A percentile compares a stretch with the other conserved stretches of the same genome.
Evolutionary conservation across 2,888 invertebrate species (phyloP).

Genomic region (Pterostichus niger): DNA sequence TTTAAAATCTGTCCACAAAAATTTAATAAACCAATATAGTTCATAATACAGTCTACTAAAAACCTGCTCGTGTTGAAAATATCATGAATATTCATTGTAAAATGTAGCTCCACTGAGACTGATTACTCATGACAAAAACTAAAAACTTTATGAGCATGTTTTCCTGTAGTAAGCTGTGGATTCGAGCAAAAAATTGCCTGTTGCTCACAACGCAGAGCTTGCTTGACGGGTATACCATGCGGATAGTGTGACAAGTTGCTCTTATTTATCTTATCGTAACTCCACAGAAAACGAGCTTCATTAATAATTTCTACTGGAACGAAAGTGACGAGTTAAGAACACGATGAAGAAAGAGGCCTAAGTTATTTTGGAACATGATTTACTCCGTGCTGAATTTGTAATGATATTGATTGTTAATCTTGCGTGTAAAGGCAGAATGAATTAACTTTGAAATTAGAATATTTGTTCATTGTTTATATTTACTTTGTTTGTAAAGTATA

Average conservation of each 20-base stretch:
- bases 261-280: constrained; percentile 23
- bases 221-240: neutral
- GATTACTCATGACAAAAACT: constrained; percentile 41
- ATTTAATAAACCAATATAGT: constrained; percentile 21
- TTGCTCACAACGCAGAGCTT: constrained; percentile 25
- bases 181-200: constrained; percentile 14
- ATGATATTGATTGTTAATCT: constrained; percentile 27
- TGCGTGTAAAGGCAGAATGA: neutral
- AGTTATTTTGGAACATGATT: constrained; percentile 22
- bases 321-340: constrained; percentile 32
- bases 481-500: too few species aligned
- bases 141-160: constrained; percentile 16
- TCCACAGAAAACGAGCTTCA: neutral
- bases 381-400: neutral
- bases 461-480: too few species aligned
- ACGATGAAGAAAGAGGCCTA: constrained; percentile 11
- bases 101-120: neutral
- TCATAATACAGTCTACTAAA: too few species aligned
- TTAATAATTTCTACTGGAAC: constrained; percentile 3
- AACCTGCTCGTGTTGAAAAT: neutral
- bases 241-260: neutral
- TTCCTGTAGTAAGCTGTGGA: neutral
- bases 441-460: neutral
- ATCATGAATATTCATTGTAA: constrained; percentile 31
- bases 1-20: neutral